phyloP scores from a whole-genome alignment of 2,888 invertebrate species.

The Aspidiotus destructor region DNA sequence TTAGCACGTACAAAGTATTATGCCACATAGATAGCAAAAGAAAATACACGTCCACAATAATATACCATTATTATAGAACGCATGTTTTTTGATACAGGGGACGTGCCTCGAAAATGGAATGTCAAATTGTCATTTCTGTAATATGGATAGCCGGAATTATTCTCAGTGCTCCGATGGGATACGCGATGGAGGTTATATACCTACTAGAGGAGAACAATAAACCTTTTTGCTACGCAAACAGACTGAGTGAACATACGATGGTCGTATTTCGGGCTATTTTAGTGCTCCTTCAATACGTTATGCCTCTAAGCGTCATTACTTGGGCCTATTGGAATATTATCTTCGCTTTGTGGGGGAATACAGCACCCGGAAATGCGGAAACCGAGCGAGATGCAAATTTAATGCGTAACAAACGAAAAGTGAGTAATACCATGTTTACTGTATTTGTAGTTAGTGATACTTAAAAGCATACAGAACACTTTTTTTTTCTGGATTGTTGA shows the following conservation, averaged over 20 bases:
- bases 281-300: conserved; percentile 50
- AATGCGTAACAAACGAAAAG: conserved; percentile 48
- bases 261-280: conserved; percentile 50
- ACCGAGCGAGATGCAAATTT: conserved; percentile 45
- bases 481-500: conserved; percentile 3
- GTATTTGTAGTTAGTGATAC: background rate
- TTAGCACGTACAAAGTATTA: too few species aligned
- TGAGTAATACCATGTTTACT: conserved; percentile 38
- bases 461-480: background rate
- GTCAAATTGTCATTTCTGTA: conserved; percentile 43
- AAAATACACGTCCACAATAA: too few species aligned
- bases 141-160: conserved; percentile 46
- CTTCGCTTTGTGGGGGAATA: conserved; percentile 46
- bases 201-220: conserved; percentile 37
- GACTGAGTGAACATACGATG: conserved; percentile 49
- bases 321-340: conserved; percentile 49
- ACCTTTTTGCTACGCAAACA: conserved; percentile 50
- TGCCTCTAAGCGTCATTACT: conserved; percentile 49
- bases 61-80: too few species aligned
- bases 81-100: conserved; percentile 38
- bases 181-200: conserved; percentile 40
- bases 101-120: conserved; percentile 42
- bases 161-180: conserved; percentile 43
- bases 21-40: too few species aligned
- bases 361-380: conserved; percentile 46